Percentiles rank a stretch among this genome's conserved stretches.
phyloP scores from a whole-genome alignment of 2,888 invertebrate genomes.

The Nebria salina region DNA sequence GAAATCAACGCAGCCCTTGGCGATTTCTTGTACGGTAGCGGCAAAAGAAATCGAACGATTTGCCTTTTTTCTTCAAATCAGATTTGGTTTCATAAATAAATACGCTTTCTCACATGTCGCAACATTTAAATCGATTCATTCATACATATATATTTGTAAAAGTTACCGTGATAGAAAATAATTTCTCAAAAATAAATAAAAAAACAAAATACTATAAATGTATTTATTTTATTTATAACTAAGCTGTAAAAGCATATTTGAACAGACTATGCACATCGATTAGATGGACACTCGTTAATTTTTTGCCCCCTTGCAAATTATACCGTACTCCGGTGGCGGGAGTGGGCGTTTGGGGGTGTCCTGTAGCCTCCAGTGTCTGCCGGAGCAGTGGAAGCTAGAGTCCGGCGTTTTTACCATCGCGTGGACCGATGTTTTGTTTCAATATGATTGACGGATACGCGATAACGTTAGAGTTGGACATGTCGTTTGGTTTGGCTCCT shows the following conservation, averaged over 20 bases:
- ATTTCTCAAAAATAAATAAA: no score
- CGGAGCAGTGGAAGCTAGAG: neutral
- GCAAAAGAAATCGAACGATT: constrained; percentile 23
- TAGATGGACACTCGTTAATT: neutral
- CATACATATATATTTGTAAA: constrained; percentile 10
- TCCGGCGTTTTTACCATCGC: neutral
- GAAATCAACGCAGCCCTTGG: constrained; percentile 39
- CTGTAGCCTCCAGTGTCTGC: neutral
- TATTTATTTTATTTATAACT: no score
- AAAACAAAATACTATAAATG: no score
- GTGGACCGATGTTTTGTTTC: constrained; percentile 40
- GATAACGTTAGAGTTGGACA: constrained; percentile 44
- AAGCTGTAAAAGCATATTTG: neutral
- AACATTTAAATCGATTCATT: constrained; percentile 29
- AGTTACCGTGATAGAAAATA: neutral
- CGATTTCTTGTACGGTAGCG: constrained; percentile 22
- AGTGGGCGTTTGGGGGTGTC: neutral
- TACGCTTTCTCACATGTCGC: constrained; percentile 26
- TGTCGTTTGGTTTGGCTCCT: constrained; percentile 35
- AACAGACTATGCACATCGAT: neutral
- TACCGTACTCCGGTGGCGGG: neutral
- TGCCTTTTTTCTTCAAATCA: constrained; percentile 27
- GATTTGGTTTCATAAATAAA: constrained; percentile 20
- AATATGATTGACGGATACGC: constrained; percentile 36
- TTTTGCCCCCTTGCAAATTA: neutral